phyloP scores from a whole-genome alignment of 2,113 vertebrate species.

The Gallinago undulata region DNA sequence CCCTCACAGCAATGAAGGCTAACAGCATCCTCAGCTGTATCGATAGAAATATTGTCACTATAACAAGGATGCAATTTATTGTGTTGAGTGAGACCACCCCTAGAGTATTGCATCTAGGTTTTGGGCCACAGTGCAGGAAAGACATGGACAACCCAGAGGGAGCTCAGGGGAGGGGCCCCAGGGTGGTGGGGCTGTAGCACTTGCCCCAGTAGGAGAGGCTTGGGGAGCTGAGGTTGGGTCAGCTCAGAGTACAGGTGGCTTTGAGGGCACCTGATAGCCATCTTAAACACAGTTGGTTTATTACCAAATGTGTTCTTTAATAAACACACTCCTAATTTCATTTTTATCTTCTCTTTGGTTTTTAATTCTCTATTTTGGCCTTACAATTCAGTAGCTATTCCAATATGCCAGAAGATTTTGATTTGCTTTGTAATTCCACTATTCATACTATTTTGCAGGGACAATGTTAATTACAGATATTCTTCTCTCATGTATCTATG shows the following conservation, averaged over 20 bases:
- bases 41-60: neutral
- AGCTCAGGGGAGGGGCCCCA: neutral
- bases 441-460: neutral
- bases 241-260: neutral
- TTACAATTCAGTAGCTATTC: neutral
- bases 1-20: neutral
- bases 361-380: neutral
- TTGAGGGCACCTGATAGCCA: neutral
- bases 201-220: neutral
- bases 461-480: neutral
- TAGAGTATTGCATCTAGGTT: neutral
- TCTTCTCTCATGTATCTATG: neutral
- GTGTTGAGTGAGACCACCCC: neutral
- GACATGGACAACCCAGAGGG: neutral
- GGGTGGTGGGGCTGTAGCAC: neutral
- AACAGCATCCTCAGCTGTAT: neutral
- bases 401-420: neutral
- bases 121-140: neutral
- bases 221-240: neutral
- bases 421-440: neutral
- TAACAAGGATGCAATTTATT: neutral
- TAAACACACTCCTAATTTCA: neutral
- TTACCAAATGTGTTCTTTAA: neutral
- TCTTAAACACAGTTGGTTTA: neutral
- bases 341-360: neutral